Conservation (phyloP, 1,140 invertebrate species). For the Popillia japonica region DNA sequence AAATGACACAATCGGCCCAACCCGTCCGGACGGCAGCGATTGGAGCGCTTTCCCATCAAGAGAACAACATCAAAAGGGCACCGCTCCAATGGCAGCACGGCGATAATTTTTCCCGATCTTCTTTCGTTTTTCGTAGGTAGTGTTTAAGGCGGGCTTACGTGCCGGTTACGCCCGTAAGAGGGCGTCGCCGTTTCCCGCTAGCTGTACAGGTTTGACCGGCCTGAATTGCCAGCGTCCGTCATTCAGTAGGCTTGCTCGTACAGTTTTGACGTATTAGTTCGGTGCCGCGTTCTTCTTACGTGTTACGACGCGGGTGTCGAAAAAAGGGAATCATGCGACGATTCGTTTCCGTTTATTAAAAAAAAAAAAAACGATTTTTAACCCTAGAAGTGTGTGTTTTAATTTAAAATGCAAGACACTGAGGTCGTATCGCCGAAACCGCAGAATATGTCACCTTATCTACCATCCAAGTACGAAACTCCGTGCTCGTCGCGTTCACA, state of each 20-base stretch:
- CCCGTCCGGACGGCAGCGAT: background rate
- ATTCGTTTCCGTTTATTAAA: too few species aligned
- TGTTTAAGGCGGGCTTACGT: background rate
- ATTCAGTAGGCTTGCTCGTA: slow-evolving; percentile 17
- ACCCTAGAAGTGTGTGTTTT: background rate
- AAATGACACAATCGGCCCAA: slow-evolving; percentile 50
- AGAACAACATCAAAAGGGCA: slow-evolving; percentile 25
- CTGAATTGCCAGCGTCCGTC: background rate
- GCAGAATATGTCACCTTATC: slow-evolving; percentile 57
- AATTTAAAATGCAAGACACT: slow-evolving; percentile 58
- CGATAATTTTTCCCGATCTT: slow-evolving; percentile 3
- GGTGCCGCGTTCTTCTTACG: slow-evolving; percentile 25
- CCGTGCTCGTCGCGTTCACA: slow-evolving; percentile 56
- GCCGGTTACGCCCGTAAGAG: background rate
- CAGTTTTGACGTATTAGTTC: slow-evolving; percentile 22
- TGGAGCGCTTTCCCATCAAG: slow-evolving; percentile 35
- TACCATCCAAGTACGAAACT: slow-evolving; percentile 57
- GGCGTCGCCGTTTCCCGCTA: background rate
- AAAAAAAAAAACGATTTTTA: slow-evolving; percentile 13
- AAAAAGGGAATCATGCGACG: background rate
- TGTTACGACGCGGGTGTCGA: slow-evolving; percentile 5
- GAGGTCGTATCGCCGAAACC: slow-evolving; percentile 48
- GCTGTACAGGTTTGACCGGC: slow-evolving; percentile 20
- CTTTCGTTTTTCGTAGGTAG: slow-evolving; percentile 20
- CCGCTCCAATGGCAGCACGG: background rate